Evolutionary conservation across 2,888 invertebrate species (phyloP), one percentile per base, ranked within the genome.

Genomic region (Agrochola circellaris): DNA sequence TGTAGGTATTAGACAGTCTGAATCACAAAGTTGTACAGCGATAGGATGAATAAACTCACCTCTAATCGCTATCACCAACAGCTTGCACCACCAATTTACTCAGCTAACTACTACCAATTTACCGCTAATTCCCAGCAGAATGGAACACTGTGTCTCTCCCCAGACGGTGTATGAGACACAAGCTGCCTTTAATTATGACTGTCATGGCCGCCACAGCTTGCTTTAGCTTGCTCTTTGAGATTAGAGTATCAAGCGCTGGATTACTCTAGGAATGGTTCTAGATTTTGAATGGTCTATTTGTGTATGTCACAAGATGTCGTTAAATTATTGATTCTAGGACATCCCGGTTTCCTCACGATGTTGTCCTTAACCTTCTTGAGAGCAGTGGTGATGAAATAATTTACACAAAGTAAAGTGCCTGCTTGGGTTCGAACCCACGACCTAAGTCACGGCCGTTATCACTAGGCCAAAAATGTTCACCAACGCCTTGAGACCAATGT

Each of bases 111-210:
- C 86, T 77, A 82, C 87, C 89, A 91, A 91, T 92, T 92, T 89
- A 79, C 84, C 76, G 87, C 83, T 90, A 91, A 93, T 92, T 92
- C 92, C 91, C 91, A 81, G 85, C 75, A 90, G 91, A 88, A 90
- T 90, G 88, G 87, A 81, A 80, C 76, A 84, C 68, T 58, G 81
- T 65, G 69, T 69, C 73, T 69, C 73, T 87, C 90, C 81, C 89
- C 2, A 30, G 84, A 79, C 77, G 67, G 64, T 75, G 80, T 86
- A 80, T 77, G 81, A 85, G 82, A 74, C 66, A 76, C 73, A 56
- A 76, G 72, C 66, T 81, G 75, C 51, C 73, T 82, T 88, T 78
- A 79, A 81, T 89, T 86, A 88, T 89, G 77, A 82, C 69, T 76
- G 61, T 74, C 64, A 78, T 72, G 70, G 73, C 73, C 26, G 75